Evolutionary conservation across 2,888 invertebrate genomes (phyloP).

Genomic region (Cecidostiba fungosa): DNA sequence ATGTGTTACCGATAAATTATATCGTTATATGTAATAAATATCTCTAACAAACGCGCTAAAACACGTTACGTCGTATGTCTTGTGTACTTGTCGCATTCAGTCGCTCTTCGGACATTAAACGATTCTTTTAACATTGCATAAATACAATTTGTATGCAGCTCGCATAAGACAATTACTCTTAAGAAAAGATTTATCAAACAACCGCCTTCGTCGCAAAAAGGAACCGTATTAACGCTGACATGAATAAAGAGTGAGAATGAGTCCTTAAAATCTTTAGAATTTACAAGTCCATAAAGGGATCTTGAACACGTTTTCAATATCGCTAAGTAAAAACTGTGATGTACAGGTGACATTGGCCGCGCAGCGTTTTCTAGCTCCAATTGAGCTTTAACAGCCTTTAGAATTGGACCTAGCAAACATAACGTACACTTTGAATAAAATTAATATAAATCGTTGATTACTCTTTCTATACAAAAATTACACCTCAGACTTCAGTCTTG

Average conservation of each 20-base stretch:
- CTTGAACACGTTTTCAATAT: constrained; percentile 21
- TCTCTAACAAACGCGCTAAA: constrained; percentile 50
- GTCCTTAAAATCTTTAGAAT: constrained; percentile 31
- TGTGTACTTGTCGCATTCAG: constrained; percentile 25
- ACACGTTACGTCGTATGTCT: constrained; percentile 38
- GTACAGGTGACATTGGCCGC: constrained; percentile 19
- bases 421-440: constrained; percentile 40
- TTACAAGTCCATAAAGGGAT: constrained; percentile 18
- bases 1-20: constrained; percentile 47
- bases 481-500: constrained; percentile 54
- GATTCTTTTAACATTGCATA: constrained; percentile 40
- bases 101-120: constrained; percentile 32
- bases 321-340: constrained; percentile 40
- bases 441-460: constrained; percentile 44
- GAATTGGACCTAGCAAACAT: constrained; percentile 38
- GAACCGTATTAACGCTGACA: constrained; percentile 35
- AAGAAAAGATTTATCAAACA: constrained; percentile 30
- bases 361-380: constrained; percentile 29
- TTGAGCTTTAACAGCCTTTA: constrained; percentile 6
- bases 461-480: constrained; percentile 59
- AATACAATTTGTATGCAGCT: constrained; percentile 29
- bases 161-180: constrained; percentile 15
- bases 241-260: constrained; percentile 5
- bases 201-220: background rate
- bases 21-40: constrained; percentile 49